These are phyloP conservation scores for Psophia crepitans DNA, from an alignment of 2,113 vertebrate species.

Conservation along the genomic window DNA sequence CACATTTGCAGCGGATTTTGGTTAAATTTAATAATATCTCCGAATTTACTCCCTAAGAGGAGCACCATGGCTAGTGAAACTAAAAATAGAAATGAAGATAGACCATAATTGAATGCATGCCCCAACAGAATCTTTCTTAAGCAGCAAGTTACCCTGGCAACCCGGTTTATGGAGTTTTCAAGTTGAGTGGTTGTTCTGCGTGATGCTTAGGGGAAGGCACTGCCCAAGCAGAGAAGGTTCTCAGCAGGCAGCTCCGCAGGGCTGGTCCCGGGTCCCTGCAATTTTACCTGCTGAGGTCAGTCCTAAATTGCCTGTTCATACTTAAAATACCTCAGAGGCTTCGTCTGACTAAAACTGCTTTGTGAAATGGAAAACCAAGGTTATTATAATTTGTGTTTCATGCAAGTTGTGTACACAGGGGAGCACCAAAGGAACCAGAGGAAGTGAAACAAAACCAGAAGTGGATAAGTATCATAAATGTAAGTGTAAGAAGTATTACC, in stretches of 20 bases:
- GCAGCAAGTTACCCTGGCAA: background rate
- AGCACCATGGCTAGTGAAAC: background rate
- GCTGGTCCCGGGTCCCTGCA: accelerated
- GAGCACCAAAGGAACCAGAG: background rate
- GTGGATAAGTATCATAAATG: background rate
- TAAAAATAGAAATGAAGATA: background rate
- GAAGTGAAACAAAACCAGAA: background rate
- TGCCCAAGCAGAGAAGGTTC: background rate
- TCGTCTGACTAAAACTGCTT: background rate
- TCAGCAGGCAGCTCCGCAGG: background rate
- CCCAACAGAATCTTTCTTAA: background rate
- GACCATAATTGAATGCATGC: background rate
- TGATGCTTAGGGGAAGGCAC: background rate
- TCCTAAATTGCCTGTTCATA: background rate
- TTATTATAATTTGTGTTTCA: background rate
- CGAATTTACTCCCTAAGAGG: background rate
- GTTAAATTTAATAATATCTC: background rate
- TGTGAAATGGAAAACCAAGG: background rate
- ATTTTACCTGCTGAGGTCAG: background rate
- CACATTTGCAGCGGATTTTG: background rate
- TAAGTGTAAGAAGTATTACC: background rate
- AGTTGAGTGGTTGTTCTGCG: background rate
- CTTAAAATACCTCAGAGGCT: background rate
- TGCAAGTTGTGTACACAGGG: background rate
- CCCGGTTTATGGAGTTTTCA: background rate